Conservation (phyloP, 2,797 vertebrate species). For the Gymnothorax reevesii region DNA sequence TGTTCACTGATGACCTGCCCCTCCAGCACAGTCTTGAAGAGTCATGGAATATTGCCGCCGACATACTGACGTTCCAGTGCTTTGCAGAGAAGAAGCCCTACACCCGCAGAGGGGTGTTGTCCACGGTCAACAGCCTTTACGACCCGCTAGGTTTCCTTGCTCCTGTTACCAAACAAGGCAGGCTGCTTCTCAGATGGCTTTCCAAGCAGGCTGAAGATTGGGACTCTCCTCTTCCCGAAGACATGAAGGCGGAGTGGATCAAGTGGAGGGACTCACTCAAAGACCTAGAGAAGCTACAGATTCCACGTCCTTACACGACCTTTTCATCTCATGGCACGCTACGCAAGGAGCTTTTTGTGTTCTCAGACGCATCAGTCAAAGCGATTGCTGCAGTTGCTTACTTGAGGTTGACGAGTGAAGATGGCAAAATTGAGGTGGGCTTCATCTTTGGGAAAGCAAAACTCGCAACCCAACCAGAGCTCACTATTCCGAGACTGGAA, state of each 20-base stretch:
- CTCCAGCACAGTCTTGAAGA: neutral
- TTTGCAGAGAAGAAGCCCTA: neutral
- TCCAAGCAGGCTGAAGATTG: too few species aligned
- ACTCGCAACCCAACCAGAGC: neutral
- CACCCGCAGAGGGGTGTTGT: neutral
- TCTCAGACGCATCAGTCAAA: slow-evolving; percentile 18
- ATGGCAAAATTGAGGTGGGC: neutral
- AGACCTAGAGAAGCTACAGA: slow-evolving; percentile 1
- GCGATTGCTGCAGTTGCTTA: slow-evolving; percentile 6
- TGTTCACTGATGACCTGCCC: neutral
- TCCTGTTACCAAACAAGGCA: neutral
- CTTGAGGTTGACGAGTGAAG: neutral
- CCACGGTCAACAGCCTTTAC: neutral
- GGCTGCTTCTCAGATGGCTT: neutral
- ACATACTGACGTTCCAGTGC: neutral
- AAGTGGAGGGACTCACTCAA: neutral
- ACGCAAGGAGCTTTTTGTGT: slow-evolving; percentile 11
- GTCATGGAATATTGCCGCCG: neutral
- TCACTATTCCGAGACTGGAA: slow-evolving; percentile 10
- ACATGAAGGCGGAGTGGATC: neutral
- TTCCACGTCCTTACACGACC: slow-evolving; percentile 15
- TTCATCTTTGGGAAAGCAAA: slow-evolving; percentile 18
- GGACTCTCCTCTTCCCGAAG: neutral
- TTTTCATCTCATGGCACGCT: slow-evolving; percentile 21
- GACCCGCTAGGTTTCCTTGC: neutral